Conservation (phyloP, 1,140 invertebrate genomes). For the Heliconius eleuchia region DNA sequence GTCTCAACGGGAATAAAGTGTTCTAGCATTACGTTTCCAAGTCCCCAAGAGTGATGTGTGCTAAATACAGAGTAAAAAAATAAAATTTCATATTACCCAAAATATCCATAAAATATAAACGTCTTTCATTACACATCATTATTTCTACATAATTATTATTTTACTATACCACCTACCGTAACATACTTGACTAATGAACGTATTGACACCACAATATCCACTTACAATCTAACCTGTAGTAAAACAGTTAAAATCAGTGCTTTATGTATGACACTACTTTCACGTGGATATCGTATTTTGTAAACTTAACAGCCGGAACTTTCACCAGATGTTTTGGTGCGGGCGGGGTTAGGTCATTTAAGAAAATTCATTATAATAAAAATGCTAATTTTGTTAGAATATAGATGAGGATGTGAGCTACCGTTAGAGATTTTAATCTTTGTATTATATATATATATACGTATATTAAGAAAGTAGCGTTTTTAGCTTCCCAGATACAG, state of each 20-base stretch:
- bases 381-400: not conserved
- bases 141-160: not conserved
- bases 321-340: constrained; percentile 31
- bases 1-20: no score
- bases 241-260: constrained; percentile 2
- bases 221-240: not conserved
- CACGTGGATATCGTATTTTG: constrained; percentile 26
- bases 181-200: not conserved
- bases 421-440: not conserved
- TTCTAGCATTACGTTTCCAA: no score
- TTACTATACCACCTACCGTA: not conserved
- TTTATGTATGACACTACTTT: constrained; percentile 9
- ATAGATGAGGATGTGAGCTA: not conserved
- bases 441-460: not conserved
- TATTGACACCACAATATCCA: not conserved
- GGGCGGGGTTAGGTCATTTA: constrained; percentile 15
- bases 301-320: constrained; percentile 20
- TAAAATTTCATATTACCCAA: no score
- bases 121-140: not conserved
- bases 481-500: no score
- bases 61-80: no score
- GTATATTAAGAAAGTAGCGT: no score
- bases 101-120: no score
- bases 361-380: not conserved
- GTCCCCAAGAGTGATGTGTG: no score